Percentiles rank a stretch among this genome's conserved stretches.
phyloP scores from a whole-genome alignment of 2,113 vertebrate genomes.

The Etheostoma spectabile region DNA sequence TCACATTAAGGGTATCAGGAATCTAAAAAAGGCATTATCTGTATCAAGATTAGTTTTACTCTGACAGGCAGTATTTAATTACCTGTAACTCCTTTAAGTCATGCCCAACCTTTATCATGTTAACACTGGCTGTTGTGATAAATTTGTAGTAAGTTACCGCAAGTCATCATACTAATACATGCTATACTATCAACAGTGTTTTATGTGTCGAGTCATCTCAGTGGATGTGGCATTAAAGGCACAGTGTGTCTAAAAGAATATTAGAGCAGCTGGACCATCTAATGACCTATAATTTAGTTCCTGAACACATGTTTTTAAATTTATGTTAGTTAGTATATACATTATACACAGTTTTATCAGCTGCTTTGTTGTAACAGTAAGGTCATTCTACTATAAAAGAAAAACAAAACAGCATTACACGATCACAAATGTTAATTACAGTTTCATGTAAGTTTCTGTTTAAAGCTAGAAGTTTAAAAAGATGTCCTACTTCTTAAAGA shows the following conservation, averaged over 20 bases:
- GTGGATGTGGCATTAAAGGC: constrained; percentile 1
- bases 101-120: constrained; percentile 1
- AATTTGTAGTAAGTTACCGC: constrained; percentile 7
- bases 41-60: not conserved
- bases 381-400: not conserved
- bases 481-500: not conserved
- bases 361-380: not conserved
- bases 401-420: not conserved
- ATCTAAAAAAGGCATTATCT: not conserved
- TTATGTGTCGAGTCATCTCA: not conserved
- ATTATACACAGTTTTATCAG: not conserved
- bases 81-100: not conserved
- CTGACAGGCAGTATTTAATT: not conserved
- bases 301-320: not conserved
- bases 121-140: not conserved
- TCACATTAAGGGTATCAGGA: too few relatives aligned
- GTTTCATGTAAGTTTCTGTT: not conserved
- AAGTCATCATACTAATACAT: constrained; percentile 1
- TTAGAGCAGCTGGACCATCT: not conserved
- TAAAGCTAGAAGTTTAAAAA: not conserved
- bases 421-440: not conserved
- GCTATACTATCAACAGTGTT: not conserved
- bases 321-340: not conserved
- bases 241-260: not conserved
- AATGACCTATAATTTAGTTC: not conserved